Conservation (phyloP, 2,113 vertebrate species). For the Speoplatyrhinus poulsoni region DNA sequence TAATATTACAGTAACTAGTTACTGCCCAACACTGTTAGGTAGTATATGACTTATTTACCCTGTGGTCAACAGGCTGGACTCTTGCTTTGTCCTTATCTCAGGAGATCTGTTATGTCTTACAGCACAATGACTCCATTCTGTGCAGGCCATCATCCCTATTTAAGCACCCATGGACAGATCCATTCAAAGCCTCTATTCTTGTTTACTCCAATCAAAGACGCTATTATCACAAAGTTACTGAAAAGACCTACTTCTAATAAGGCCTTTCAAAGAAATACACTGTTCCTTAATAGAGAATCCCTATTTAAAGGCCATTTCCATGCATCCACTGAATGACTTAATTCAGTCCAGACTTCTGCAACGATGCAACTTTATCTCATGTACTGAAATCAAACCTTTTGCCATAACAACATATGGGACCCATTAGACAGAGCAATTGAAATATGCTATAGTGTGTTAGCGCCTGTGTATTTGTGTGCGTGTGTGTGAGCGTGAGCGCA, state of each 20-base stretch:
- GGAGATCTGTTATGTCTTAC: constrained; percentile 35
- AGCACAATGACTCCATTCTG: constrained; percentile 69
- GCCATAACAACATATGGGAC: constrained; percentile 2
- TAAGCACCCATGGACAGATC: constrained; percentile 52
- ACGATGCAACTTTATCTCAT: constrained; percentile 15
- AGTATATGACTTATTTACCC: background rate
- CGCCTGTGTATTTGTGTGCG: background rate
- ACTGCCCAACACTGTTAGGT: too few relatives aligned
- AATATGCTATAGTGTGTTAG: too few relatives aligned
- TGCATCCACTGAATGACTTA: constrained; percentile 26
- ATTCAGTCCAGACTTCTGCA: constrained; percentile 22
- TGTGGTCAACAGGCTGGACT: constrained; percentile 26
- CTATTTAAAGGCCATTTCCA: constrained; percentile 47
- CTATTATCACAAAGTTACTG: constrained; percentile 61
- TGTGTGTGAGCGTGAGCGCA: background rate
- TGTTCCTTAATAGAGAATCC: constrained; percentile 53
- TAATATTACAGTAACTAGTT: too few relatives aligned
- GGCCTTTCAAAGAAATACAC: constrained; percentile 53
- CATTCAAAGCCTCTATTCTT: constrained; percentile 62
- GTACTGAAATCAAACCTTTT: background rate
- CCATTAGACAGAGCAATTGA: background rate
- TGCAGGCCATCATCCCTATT: constrained; percentile 55
- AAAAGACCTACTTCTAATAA: constrained; percentile 60
- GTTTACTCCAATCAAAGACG: constrained; percentile 56
- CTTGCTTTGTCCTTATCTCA: constrained; percentile 52